Evolutionary conservation across 2,113 vertebrate genomes (phyloP), one percentile per base, ranked within the genome.

Genomic region (Bagarius yarrelli): DNA sequence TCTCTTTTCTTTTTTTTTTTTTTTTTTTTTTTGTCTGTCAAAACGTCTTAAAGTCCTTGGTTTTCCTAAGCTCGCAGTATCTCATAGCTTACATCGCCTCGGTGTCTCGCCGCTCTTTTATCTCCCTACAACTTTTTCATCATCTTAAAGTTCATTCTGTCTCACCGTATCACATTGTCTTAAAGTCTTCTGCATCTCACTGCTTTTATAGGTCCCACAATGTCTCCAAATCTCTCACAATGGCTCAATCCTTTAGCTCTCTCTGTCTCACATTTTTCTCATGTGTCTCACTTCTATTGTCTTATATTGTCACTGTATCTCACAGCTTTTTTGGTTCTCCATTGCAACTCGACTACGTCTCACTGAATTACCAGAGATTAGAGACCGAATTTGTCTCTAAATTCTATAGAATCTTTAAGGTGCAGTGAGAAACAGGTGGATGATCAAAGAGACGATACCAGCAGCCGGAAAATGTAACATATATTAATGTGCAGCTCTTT

Each of bases 401-500:
- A 79, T 30, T 30, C 56, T 67, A 44, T 21, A 19, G 13, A 77
- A 74, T 30, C 61, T 82, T 75, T 69, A 74, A 56, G 70, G 23
- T 79, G 56, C 47, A 50, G 79, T 50, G 76, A 82, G 63, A 50
- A 75, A 21, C 34, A 53, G 40, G 61, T 47, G 52, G 21, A 44
- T 0, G 44, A 40, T 63, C 18, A 36, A 72, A 23, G 27, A 27
- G 44, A 71, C 55, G 15, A 16, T 47, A 61, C 13, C 25, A 79
- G 34, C 32, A 40, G 66, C 19, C 12, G 23, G 66, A 61, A 79
- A 85, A 71, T 79, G 71, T 82, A 70, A 82, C 83, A 82, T 21
- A 55, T 70, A 81, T 74, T 82, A 82, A 82, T 82, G 74, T 70
- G 47, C 63, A 85, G 40, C 52, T 30, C 60, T 27, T 63, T 69